Evolutionary conservation across 2,113 vertebrate genomes (phyloP).

Genomic region (Amphiprion ocellaris): DNA sequence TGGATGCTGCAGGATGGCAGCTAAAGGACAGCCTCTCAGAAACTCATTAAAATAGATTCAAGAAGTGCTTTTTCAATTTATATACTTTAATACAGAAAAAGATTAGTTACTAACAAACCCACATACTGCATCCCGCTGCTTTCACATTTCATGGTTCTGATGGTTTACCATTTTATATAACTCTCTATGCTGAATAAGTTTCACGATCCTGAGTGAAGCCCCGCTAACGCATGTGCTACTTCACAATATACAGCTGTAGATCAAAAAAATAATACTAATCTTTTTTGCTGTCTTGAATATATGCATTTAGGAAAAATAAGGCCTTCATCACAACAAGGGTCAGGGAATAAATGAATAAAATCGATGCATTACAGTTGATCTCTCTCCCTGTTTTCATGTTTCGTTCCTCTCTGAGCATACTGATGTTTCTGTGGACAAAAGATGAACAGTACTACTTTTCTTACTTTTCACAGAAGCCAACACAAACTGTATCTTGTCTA

Average conservation of each 20-base stretch:
- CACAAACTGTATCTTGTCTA: neutral
- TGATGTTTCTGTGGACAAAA: neutral
- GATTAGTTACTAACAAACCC: conserved; percentile 23
- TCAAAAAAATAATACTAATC: neutral
- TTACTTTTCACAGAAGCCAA: neutral
- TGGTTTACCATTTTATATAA: neutral
- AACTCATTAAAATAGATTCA: conserved; percentile 44
- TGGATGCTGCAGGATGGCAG: conserved; percentile 46
- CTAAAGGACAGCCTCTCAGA: conserved; percentile 27
- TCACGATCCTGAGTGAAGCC: neutral
- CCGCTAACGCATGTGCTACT: neutral
- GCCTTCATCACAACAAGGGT: conserved; percentile 2
- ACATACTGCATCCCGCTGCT: conserved; percentile 1
- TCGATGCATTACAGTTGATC: conserved; percentile 17
- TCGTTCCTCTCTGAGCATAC: neutral
- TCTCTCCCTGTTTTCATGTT: conserved; percentile 1
- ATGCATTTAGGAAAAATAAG: neutral
- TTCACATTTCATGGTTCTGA: neutral
- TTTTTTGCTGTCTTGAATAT: conserved; percentile 2
- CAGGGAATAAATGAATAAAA: conserved; percentile 32
- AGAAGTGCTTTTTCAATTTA: conserved; percentile 19
- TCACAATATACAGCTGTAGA: neutral
- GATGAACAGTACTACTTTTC: neutral
- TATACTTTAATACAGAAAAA: conserved; percentile 10
- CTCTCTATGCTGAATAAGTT: conserved; percentile 3